Base-by-base conservation (phyloP, 2,888 invertebrate genomes). In the Calameuta filiformis region DNA sequence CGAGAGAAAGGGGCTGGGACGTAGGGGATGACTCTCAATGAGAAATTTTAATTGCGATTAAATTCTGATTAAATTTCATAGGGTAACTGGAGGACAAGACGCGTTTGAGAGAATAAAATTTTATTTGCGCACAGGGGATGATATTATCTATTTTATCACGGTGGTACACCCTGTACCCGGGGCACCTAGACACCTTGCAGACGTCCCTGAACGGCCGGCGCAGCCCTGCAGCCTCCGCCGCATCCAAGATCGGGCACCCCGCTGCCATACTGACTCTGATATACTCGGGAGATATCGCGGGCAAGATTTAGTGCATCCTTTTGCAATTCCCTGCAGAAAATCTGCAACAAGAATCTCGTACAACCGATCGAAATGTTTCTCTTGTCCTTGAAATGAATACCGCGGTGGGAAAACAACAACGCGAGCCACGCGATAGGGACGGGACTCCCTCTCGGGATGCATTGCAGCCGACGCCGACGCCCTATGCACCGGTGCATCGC, bases 191-290 rank as follows among this genome's bases (percentile, higher is more conserved):
- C 40, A 40, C 40, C 15, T 15, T 15, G 15, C 40, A 6, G 40
- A 15, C 40, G 40, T 40, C 40, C 40, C 40, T 40, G 40, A 15
- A 40, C 15, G 6, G 1, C 0, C 40, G 4, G 40, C 15, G 6
- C 40, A 40, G 40, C 40, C 40, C 40, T 40, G 40, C 40, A 40
- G 40, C 40, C 40, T 40, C 40, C 40, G 15, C 40, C 15, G 40
- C 15, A 40, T 85, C 82, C 82, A 81, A 86, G 85, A 81, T 82
- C 84, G 84, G 89, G 87, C 90, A 90, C 89, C 90, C 90, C 89
- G 90, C 90, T 91, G 90, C 89, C 89, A 89, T 87, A 90, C 89
- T 89, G 89, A 89, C 90, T 90, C 89, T 88, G 90, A 90, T 90
- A 90, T 90, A 89, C 89, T 87, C 87, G 85, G 86, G 86, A 90